A percentile compares a stretch with the other conserved stretches of the same genome.
Conservation (phyloP, 1,140 invertebrate genomes). For the Cotesia chilonis region DNA sequence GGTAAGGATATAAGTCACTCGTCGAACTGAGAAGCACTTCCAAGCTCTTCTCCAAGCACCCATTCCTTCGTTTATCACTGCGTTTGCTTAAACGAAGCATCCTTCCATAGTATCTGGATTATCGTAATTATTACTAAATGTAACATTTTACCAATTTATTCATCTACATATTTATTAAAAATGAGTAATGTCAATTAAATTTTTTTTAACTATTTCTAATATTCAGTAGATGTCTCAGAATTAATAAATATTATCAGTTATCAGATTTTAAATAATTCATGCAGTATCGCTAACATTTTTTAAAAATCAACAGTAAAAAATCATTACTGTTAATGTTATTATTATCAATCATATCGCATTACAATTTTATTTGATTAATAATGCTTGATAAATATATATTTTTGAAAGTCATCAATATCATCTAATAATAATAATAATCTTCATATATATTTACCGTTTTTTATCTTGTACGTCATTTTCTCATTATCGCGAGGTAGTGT, state of each 20-base stretch:
- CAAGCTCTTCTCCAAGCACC: slow-evolving; percentile 58
- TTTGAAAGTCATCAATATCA: background rate
- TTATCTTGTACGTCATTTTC: slow-evolving; percentile 1
- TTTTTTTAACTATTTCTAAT: slow-evolving; percentile 21
- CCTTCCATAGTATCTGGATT: slow-evolving; percentile 43
- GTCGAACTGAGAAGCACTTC: slow-evolving; percentile 60
- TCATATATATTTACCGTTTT: background rate
- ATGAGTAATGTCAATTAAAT: slow-evolving; percentile 28
- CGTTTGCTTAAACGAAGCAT: slow-evolving; percentile 42
- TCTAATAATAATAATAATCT: background rate
- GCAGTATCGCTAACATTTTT: slow-evolving; percentile 10
- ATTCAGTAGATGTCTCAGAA: slow-evolving; percentile 29
- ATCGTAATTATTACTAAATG: slow-evolving; percentile 44
- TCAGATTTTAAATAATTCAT: slow-evolving; percentile 7
- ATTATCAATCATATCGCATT: slow-evolving; percentile 25
- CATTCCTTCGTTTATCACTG: slow-evolving; percentile 56
- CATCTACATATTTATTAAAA: slow-evolving; percentile 26
- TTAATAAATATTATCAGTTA: slow-evolving; percentile 22
- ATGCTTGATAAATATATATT: slow-evolving; percentile 3
- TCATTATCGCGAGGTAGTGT: background rate
- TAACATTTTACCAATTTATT: slow-evolving; percentile 36
- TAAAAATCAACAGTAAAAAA: slow-evolving; percentile 10
- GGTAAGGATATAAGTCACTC: slow-evolving; percentile 65
- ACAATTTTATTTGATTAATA: background rate
- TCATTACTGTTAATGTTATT: background rate